A percentile compares a stretch with the other conserved stretches of the same genome.
Conservation (phyloP, 2,888 invertebrate genomes). For the Oligia latruncula region DNA sequence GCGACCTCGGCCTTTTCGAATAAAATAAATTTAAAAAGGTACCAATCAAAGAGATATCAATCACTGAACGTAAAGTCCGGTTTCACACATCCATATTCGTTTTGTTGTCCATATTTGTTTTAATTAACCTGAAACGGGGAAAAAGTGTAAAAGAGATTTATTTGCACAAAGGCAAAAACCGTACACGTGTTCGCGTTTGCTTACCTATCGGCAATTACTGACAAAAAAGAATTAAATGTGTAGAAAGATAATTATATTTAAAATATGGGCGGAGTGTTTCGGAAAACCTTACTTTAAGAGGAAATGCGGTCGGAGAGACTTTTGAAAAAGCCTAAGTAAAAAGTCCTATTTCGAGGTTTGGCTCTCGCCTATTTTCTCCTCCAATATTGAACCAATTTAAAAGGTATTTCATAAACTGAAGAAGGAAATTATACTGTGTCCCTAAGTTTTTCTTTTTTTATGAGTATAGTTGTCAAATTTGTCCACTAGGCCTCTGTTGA, state of each 20-base stretch:
- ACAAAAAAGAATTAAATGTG: not conserved
- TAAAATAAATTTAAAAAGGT: not conserved
- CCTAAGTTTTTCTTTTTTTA: no score
- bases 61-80: constrained; percentile 1
- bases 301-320: no score
- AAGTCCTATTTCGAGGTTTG: no score
- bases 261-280: not conserved
- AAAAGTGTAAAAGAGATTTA: constrained; percentile 11
- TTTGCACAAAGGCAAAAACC: constrained; percentile 1
- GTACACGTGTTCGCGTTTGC: not conserved
- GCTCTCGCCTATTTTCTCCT: no score
- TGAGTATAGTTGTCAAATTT: no score
- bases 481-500: no score
- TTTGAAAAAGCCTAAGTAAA: no score
- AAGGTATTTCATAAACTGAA: no score
- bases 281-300: not conserved
- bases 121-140: constrained; percentile 22
- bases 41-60: not conserved
- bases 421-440: no score
- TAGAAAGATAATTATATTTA: not conserved
- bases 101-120: constrained; percentile 31
- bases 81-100: constrained; percentile 20
- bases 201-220: not conserved
- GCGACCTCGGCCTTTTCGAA: not conserved
- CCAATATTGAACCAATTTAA: no score